Evolutionary conservation across 2,113 vertebrate species (phyloP).

Genomic region (Lethenteron camtschaticum): DNA sequence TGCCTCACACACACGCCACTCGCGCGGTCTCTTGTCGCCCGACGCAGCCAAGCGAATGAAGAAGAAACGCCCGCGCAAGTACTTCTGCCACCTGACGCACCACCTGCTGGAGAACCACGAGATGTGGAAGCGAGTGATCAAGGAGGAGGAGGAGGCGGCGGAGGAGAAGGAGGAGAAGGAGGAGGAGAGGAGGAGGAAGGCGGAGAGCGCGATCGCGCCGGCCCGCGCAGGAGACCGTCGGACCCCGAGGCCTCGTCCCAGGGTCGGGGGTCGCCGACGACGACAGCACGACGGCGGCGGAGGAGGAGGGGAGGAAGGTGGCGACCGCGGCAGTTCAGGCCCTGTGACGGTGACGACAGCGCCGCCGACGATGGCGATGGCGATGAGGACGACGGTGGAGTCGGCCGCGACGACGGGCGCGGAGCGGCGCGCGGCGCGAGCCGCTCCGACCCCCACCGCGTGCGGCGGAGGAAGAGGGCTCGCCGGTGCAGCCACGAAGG

Average conservation of each 20-base stretch:
- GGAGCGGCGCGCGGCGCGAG: slow-evolving; percentile 14
- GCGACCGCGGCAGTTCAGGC: slow-evolving; percentile 15
- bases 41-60: slow-evolving; percentile 22
- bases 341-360: not conserved
- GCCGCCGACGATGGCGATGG: not conserved
- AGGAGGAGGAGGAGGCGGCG: slow-evolving; percentile 45
- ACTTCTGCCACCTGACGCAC: slow-evolving; percentile 77
- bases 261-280: no score
- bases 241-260: slow-evolving; percentile 30
- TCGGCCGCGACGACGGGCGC: slow-evolving; percentile 15
- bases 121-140: slow-evolving; percentile 94
- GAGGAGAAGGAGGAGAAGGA: slow-evolving; percentile 13
- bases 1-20: no score
- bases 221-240: no score
- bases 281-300: slow-evolving; percentile 10
- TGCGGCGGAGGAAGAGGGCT: no score
- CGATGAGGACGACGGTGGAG: not conserved
- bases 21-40: no score
- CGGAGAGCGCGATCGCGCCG: no score
- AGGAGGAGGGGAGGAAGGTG: slow-evolving; percentile 51
- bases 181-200: not conserved
- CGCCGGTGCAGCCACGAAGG: no score
- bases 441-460: no score
- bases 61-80: slow-evolving; percentile 49
- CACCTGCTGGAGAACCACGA: slow-evolving; percentile 81